A percentile compares a stretch with the other conserved stretches of the same genome.
Evolutionary conservation across 2,888 invertebrate genomes (phyloP).

Genomic region (Sympetrum striolatum): DNA sequence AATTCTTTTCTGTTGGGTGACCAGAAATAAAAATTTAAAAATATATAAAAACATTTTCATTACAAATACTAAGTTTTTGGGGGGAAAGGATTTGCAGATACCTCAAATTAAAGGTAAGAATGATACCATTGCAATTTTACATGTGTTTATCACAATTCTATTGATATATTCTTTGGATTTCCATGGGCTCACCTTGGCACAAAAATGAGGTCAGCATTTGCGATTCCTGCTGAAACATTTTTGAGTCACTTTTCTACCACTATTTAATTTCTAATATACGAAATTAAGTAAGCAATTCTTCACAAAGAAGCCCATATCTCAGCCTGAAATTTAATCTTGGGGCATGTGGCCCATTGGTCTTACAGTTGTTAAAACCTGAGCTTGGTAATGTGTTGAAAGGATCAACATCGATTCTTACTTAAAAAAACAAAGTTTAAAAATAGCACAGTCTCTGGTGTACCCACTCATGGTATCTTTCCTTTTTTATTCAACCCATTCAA

Average conservation of each 20-base stretch:
- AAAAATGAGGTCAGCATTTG: conserved; percentile 14
- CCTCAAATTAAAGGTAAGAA: conserved; percentile 39
- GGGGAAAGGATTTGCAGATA: conserved; percentile 21
- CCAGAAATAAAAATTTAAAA: conserved; percentile 41
- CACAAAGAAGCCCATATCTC: conserved; percentile 25
- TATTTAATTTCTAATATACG: conserved; percentile 26
- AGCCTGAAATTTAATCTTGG: not conserved
- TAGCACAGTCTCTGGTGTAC: conserved; percentile 38
- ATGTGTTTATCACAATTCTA: conserved; percentile 41
- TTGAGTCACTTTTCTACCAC: conserved; percentile 23
- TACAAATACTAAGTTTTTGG: conserved; percentile 22
- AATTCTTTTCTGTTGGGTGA: conserved; percentile 36
- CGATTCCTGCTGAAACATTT: conserved; percentile 10
- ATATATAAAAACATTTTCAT: conserved; percentile 40
- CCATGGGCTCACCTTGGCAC: conserved; percentile 31
- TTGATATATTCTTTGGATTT: conserved; percentile 43
- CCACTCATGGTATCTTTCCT: conserved; percentile 37
- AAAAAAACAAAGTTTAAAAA: conserved; percentile 43
- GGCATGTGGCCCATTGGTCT: conserved; percentile 30
- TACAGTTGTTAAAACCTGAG: conserved; percentile 36
- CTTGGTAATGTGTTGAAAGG: conserved; percentile 41
- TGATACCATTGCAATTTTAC: conserved; percentile 24
- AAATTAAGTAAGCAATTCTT: conserved; percentile 44
- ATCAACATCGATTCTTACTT: conserved; percentile 38
- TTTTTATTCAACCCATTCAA: conserved; percentile 45